A percentile compares a stretch with the other conserved stretches of the same genome.
Evolutionary conservation across 2,888 invertebrate genomes (phyloP).

Genomic region (Branchinecta sandiegonensis): DNA sequence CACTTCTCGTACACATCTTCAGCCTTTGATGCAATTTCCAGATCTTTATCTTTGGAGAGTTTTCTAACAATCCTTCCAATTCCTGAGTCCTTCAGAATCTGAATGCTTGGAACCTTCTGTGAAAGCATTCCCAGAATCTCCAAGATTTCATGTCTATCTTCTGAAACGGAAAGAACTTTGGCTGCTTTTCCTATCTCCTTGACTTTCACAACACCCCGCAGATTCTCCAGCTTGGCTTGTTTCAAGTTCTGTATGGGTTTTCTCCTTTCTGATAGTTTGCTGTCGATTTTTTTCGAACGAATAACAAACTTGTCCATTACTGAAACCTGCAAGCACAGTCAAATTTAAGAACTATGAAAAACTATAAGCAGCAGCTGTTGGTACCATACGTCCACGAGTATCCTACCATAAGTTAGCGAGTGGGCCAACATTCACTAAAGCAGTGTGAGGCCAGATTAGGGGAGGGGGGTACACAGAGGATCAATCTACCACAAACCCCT

Average conservation of each 20-base stretch:
- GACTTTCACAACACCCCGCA: conserved; percentile 20
- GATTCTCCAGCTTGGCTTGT: conserved; percentile 19
- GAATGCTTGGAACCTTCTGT: conserved; percentile 20
- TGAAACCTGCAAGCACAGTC: not conserved
- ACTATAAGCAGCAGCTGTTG: too few relatives aligned
- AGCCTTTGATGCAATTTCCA: conserved; percentile 16
- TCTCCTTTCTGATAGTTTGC: not conserved
- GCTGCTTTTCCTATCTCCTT: conserved; percentile 19
- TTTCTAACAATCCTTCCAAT: conserved; percentile 18
- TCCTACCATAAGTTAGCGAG: too few relatives aligned
- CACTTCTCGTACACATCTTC: conserved; percentile 17
- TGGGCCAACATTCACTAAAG: too few relatives aligned
- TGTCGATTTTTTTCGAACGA: not conserved
- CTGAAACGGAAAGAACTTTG: conserved; percentile 4
- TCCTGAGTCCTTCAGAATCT: conserved; percentile 21
- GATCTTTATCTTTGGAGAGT: conserved; percentile 14
- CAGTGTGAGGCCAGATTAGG: too few relatives aligned
- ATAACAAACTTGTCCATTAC: conserved; percentile 2
- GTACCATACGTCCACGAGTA: too few relatives aligned
- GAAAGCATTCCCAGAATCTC: conserved; percentile 13
- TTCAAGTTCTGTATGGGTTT: not conserved
- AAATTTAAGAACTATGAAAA: too few relatives aligned
- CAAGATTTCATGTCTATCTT: conserved; percentile 15
- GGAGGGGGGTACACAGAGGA: too few relatives aligned
- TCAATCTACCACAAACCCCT: too few relatives aligned